Conservation (phyloP, 2,888 invertebrate species). For the Pristionchus arcanus region DNA sequence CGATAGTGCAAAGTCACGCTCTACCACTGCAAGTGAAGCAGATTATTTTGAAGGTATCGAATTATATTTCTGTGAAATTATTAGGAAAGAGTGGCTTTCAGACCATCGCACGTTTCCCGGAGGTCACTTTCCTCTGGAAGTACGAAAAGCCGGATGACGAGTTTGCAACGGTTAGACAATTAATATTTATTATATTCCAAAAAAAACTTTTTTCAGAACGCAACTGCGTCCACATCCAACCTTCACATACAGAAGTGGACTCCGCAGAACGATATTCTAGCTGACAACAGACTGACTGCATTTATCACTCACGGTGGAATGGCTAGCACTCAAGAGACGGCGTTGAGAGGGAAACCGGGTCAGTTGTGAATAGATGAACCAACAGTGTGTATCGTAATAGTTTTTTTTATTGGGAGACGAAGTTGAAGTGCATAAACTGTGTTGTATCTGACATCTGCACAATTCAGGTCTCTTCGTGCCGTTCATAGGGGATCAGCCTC, state of each 20-base stretch:
- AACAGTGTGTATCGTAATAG: not conserved
- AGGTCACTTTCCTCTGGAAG: slow-evolving; percentile 20
- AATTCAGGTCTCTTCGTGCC: slow-evolving; percentile 17
- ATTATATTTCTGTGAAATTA: not conserved
- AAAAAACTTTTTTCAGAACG: not conserved
- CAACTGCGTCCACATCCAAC: not conserved
- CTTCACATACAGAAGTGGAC: not conserved
- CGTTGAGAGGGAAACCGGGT: slow-evolving; percentile 23
- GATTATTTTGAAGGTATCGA: not conserved
- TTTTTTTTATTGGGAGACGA: not conserved
- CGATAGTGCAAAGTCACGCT: not conserved
- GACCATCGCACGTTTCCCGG: not conserved
- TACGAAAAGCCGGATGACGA: not conserved
- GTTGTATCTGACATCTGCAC: not conserved
- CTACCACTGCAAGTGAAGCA: slow-evolving; percentile 1
- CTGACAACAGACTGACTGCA: not conserved
- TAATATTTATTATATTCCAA: not conserved
- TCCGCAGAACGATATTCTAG: slow-evolving; percentile 17
- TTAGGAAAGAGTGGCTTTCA: not conserved
- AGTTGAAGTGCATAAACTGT: not conserved
- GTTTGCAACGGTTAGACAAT: not conserved
- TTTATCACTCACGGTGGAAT: slow-evolving; percentile 40
- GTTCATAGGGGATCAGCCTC: not conserved
- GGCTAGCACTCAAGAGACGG: not conserved
- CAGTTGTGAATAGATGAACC: not conserved